Evolutionary conservation across 2,888 invertebrate species (phyloP).

Genomic region (Nomada fucata): DNA sequence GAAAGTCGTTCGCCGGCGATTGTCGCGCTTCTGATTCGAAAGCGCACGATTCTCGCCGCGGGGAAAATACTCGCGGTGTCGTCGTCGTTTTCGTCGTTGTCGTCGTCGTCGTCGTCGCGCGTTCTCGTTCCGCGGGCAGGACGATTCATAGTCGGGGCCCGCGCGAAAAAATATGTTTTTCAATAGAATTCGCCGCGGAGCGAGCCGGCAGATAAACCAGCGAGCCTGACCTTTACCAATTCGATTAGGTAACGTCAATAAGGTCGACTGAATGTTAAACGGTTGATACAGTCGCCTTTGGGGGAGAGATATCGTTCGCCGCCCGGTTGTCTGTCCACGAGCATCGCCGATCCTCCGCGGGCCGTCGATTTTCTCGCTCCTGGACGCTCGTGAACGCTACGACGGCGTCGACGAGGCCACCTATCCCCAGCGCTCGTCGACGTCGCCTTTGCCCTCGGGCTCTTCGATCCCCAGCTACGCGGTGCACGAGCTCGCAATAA

Average conservation of each 20-base stretch:
- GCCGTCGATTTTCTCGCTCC: too few species aligned
- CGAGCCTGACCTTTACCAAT: constrained; percentile 80
- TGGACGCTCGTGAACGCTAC: too few species aligned
- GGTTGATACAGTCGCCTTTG: constrained; percentile 58
- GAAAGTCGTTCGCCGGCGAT: not conserved
- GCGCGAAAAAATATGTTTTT: constrained; percentile 69
- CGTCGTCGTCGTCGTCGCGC: constrained; percentile 17
- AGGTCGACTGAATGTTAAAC: constrained; percentile 80
- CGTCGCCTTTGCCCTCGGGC: too few species aligned
- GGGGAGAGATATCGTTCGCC: constrained; percentile 41
- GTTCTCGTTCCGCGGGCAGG: constrained; percentile 24
- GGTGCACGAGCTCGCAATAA: too few species aligned
- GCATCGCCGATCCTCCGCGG: not conserved
- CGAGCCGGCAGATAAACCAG: constrained; percentile 65
- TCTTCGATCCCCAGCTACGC: too few species aligned
- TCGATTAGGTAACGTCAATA: constrained; percentile 81
- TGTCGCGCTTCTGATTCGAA: not conserved
- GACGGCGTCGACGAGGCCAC: too few species aligned
- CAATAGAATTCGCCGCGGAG: constrained; percentile 53
- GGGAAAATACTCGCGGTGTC: not conserved
- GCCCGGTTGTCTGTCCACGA: not conserved
- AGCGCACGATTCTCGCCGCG: not conserved
- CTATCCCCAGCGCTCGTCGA: too few species aligned
- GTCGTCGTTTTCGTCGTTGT: constrained; percentile 18
- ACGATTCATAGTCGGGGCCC: constrained; percentile 48